Evolutionary conservation across 2,797 vertebrate genomes (phyloP), one percentile per base, ranked within the genome.

Genomic region (Allobates femoralis): DNA sequence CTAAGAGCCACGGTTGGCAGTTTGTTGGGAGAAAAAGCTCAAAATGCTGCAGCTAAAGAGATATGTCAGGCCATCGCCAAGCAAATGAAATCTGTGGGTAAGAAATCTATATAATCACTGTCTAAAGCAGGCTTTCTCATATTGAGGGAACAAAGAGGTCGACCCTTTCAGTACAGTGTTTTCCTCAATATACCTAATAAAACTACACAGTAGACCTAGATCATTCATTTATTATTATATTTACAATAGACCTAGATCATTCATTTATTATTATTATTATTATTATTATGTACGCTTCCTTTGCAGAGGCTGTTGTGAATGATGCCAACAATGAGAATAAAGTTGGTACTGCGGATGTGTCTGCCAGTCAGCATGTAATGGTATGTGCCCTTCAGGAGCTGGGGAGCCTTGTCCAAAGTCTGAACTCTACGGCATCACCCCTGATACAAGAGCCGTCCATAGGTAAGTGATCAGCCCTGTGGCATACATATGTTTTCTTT

Each of bases 11-110:
- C 98, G 0, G 95, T 99, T 89, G 98, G 98, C 32, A 97, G 97
- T 90, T 92, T 99, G 78, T 93, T 99, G 0, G 98, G 98, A 0
- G 98, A 99, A 91, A 99, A 99, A 92, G 98, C 98, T 23, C 98
- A 99, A 94, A 99, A 99, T 87, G 98, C 98, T 56, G 98, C 98
- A 74, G 98, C 97, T 87, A 99, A 99, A 94, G 98, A 99, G 92
- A 96, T 99, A 90, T 99, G 98, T 93, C 98, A 99, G 93, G 98
- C 98, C 89, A 99, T 99, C 93, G 95, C 95, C 91, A 99, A 99
- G 91, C 98, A 99, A 91, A 99, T 99, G 98, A 99, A 97, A 95
- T 97, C 97, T 92, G 97, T 99, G 92, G 98, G 98, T 99, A 95
- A 98, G 95, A 93, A 93, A 15, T 34, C 16, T 21, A 2, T 69